These are phyloP conservation scores for Nasonovia ribisnigri DNA, from an alignment of 2,888 invertebrate species.

Conservation along the genomic window DNA sequence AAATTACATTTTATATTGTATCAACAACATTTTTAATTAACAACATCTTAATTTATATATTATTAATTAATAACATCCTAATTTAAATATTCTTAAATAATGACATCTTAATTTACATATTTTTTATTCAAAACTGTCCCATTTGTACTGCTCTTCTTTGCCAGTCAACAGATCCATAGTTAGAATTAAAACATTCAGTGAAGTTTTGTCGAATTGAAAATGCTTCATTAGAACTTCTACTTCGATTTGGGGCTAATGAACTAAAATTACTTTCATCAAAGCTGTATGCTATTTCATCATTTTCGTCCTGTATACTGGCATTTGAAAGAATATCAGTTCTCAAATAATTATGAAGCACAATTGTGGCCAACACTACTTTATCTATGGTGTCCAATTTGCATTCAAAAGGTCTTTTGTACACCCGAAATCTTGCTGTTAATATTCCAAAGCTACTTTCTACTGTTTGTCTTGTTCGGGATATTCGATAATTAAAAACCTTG, in stretches of 20 bases:
- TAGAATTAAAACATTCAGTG: conserved; percentile 51
- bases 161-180: conserved; percentile 48
- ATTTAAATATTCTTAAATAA: conserved; percentile 40
- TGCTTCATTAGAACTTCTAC: conserved; percentile 49
- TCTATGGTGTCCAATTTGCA: conserved; percentile 50
- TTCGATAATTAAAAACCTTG: conserved; percentile 49
- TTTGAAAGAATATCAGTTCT: conserved; percentile 53
- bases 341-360: conserved; percentile 50
- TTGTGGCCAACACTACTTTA: conserved; percentile 43
- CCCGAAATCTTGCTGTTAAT: conserved; percentile 44
- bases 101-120: conserved; percentile 37
- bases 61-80: conserved; percentile 21
- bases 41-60: neutral
- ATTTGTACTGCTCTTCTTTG: conserved; percentile 37
- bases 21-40: conserved; percentile 29
- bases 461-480: conserved; percentile 42
- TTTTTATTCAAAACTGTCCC: conserved; percentile 48
- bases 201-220: conserved; percentile 35
- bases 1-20: conserved; percentile 24
- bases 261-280: conserved; percentile 43
- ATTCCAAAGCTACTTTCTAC: conserved; percentile 51
- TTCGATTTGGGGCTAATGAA: conserved; percentile 46
- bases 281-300: conserved; percentile 41
- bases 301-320: conserved; percentile 25
- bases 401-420: conserved; percentile 50